Base-by-base conservation (phyloP, 2,888 invertebrate genomes). In the Lagria hirta region DNA sequence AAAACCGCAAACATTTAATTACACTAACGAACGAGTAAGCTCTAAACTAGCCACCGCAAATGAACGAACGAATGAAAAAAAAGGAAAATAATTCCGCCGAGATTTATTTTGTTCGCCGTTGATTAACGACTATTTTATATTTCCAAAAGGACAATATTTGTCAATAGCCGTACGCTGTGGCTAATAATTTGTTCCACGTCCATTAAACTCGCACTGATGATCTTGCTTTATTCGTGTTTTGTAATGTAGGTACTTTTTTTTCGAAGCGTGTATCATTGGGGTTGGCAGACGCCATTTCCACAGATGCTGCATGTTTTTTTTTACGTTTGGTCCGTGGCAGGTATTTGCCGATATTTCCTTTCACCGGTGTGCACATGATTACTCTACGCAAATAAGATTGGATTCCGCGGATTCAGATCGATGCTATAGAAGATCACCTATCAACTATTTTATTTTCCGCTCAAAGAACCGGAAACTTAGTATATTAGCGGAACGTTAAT, bases 401-500 rank as follows among this genome's bases (percentile, higher is more conserved):
- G 44, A 48, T 54, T 51, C 51, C 40, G 45, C 29, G 45, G 43
- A 45, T 51, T 45, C 49, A 45, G 51, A 53, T 53, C 53, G 35
- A 51, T 51, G 51, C 49, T 38, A 29, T 21, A 32, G 40, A 48
- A 42, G 48, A 53, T 53, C 50, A 53, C 48, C 52, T 41, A 53
- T 51, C 47, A 51, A 47, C 51, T 45, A 47, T 53, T 53, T 53
- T 51, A 53, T 53, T 53, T 51, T 53, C 51, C 40, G 51, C 49
- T 51, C 53, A 32, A 28, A 43, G 40, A 45, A 49, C 32, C 51
- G 27, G 45, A 46, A 48, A 17, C 35, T 28, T 17, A 28, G 41
- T 46, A 32, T 46, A 42, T 42, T 42, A 46, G 41, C 46, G 41
- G 27, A 45, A 40, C 40, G 28, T 34, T 45, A 45, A 45, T 40